Percentiles rank a stretch among this genome's conserved stretches.
Evolutionary conservation across 2,113 vertebrate species (phyloP).

Genomic region (Drymodes brunneopygia): DNA sequence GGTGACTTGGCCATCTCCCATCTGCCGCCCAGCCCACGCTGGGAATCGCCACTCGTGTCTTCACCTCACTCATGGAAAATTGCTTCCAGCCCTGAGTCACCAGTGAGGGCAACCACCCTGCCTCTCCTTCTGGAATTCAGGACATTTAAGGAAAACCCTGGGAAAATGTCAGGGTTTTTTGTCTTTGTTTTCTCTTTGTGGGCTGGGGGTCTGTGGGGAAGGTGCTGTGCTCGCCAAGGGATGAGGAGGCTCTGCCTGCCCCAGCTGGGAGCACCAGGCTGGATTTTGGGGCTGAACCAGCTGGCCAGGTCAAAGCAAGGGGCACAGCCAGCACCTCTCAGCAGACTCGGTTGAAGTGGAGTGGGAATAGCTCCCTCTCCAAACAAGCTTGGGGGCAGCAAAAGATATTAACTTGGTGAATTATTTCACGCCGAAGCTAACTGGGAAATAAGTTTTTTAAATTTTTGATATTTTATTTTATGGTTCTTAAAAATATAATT

Average conservation of each 20-base stretch:
- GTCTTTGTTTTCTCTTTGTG: not conserved
- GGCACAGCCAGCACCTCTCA: not conserved
- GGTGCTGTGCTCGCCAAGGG: accelerated
- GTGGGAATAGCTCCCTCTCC: not conserved
- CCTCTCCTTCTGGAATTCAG: not conserved
- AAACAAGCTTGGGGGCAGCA: not conserved
- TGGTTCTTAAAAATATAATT: not conserved
- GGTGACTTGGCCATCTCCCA: not conserved
- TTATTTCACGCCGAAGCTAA: not conserved
- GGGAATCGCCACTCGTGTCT: accelerated
- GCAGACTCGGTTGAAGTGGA: accelerated
- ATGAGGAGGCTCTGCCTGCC: not conserved
- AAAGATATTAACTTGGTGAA: not conserved
- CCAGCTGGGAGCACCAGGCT: not conserved
- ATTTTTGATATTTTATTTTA: not conserved
- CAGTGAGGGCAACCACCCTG: not conserved
- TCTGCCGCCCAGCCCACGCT: not conserved
- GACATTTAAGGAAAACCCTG: not conserved
- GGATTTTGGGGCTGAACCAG: not conserved
- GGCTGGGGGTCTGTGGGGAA: not conserved
- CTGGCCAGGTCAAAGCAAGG: not conserved
- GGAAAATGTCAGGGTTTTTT: not conserved
- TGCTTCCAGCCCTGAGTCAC: not conserved
- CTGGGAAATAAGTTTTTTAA: accelerated
- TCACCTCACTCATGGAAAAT: not conserved